Evolutionary conservation across 2,113 vertebrate genomes (phyloP), one percentile per base, ranked within the genome.

Genomic region (Heliornis fulica): DNA sequence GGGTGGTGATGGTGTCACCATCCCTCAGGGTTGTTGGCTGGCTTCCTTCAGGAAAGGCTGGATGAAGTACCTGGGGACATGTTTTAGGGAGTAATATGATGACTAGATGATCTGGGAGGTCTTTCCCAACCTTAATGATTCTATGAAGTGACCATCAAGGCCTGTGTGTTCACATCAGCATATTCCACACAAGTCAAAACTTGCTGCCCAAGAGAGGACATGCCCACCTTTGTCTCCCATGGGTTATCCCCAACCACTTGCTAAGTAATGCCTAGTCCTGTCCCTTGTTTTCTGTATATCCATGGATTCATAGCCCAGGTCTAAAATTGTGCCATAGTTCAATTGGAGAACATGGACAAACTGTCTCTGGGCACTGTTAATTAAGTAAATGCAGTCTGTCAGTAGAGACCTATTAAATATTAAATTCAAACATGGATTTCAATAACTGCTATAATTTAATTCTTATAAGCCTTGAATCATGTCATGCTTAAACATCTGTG

Each of bases 361-460:
- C 17, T 89, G 86, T 87, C 79, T 91, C 92, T 79, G 74, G 64
- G 71, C 90, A 56, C 89, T 85, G 78, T 81, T 91, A 95, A 96
- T 97, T 96, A 95, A 90, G 91, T 75, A 93, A 95, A 96, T 89
- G 83, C 87, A 94, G 90, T 96, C 96, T 97, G 92, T 95, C 88
- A 79, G 85, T 56, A 36, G 38, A 56, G 46, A 70, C 19, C 4
- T 89, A 79, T 79, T 72, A 88, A 96, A 87, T 93, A 69, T 57
- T 94, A 74, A 86, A 94, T 88, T 89, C 36, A 83, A 89, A 71
- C 71, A 20, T 32, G 40, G 79, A 28, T 50, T 90, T 59, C 36
- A 84, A 75, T 92, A 89, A 50, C 75, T 83, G 50, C 72, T 57
- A 56, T 57, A 43, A 65, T 93, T 70, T 96, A 89, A 80, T 93